Percentiles rank a stretch among this genome's conserved stretches.
phyloP scores from a whole-genome alignment of 2,888 invertebrate species.

The Drosophila cognata region DNA sequence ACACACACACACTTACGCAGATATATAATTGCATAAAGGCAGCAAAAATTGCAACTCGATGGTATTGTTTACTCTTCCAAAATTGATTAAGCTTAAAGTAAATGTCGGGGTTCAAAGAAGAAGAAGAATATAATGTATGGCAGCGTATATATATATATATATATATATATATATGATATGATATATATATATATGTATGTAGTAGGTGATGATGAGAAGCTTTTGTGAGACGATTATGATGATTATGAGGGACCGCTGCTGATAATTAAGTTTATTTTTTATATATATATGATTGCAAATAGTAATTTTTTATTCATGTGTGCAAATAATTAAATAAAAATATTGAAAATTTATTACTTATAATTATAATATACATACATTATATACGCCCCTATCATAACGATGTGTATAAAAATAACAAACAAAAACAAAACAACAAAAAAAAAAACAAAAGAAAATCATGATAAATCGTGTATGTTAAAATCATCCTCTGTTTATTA shows the following conservation, averaged over 20 bases:
- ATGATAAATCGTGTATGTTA: constrained; percentile 59
- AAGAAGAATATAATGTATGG: constrained; percentile 22
- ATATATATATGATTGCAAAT: constrained; percentile 82
- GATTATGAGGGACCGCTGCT: constrained; percentile 59
- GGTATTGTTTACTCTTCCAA: constrained; percentile 81
- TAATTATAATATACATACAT: constrained; percentile 71
- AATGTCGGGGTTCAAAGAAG: constrained; percentile 23
- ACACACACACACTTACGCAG: constrained; percentile 49
- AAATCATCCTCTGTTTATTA: constrained; percentile 42
- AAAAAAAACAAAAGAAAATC: constrained; percentile 18
- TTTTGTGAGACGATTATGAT: constrained; percentile 29
- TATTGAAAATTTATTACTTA: constrained; percentile 78
- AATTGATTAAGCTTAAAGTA: constrained; percentile 78
- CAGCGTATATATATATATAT: constrained; percentile 42
- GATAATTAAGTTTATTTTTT: constrained; percentile 81
- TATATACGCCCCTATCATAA: constrained; percentile 73
- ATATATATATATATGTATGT: constrained; percentile 28
- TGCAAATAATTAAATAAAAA: constrained; percentile 79
- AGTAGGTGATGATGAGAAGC: constrained; percentile 49
- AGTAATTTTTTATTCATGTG: constrained; percentile 81
- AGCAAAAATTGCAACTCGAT: constrained; percentile 81
- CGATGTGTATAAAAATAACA: constrained; percentile 72
- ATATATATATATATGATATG: constrained; percentile 43
- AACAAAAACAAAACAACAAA: constrained; percentile 28
- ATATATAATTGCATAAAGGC: constrained; percentile 72